Evolutionary conservation across 2,888 invertebrate genomes (phyloP).

Genomic region (Apomyelois bistriatella): DNA sequence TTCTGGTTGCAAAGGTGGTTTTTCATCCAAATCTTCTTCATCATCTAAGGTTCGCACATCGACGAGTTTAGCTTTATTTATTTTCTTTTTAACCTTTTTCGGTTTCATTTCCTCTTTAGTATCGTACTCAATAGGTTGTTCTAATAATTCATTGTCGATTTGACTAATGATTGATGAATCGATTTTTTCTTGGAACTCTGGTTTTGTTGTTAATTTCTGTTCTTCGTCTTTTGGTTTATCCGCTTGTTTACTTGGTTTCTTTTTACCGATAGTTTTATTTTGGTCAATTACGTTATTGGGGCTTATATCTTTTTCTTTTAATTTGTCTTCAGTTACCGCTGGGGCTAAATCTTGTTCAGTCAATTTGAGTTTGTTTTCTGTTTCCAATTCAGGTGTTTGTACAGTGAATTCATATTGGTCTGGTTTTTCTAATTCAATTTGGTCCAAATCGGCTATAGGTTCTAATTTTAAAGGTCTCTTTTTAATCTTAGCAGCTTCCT

Average conservation of each 20-base stretch:
- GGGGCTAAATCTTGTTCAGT: constrained; percentile 33
- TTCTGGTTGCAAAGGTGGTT: too few species aligned
- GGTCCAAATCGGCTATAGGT: constrained; percentile 69
- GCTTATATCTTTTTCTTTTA: background rate
- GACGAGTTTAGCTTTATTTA: constrained; percentile 29
- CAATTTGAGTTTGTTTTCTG: constrained; percentile 31
- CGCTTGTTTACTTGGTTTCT: constrained; percentile 20
- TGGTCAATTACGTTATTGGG: background rate
- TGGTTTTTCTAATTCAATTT: constrained; percentile 74
- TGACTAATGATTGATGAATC: background rate
- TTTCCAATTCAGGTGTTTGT: constrained; percentile 35
- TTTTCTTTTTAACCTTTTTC: constrained; percentile 29
- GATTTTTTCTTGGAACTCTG: background rate
- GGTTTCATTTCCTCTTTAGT: background rate
- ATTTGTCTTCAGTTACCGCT: background rate
- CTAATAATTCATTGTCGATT: background rate
- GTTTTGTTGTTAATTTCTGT: background rate
- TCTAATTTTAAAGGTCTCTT: constrained; percentile 77
- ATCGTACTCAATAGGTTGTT: background rate
- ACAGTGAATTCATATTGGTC: constrained; percentile 41
- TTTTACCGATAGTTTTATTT: background rate
- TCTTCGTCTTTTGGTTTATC: background rate
- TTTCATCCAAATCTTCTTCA: constrained; percentile 26
- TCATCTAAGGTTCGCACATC: constrained; percentile 15
- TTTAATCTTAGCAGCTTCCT: constrained; percentile 83